Base-by-base conservation (phyloP, 1,140 invertebrate genomes). In the Drosophila suzukii region DNA sequence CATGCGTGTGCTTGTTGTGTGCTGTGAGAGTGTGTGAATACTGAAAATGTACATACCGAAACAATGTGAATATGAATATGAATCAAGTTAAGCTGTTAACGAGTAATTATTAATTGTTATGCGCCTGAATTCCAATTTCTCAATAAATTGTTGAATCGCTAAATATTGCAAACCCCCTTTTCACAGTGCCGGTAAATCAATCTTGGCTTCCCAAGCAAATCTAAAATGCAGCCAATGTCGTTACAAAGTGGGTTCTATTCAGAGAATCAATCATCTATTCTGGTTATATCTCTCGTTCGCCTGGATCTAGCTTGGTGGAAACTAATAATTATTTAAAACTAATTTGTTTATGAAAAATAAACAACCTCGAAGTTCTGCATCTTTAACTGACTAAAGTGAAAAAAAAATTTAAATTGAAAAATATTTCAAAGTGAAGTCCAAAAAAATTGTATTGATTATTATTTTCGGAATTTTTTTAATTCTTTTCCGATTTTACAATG, bases 21-120 rank as follows among this genome's bases (percentile, higher is more conserved):
- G 47, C 32, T 58, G 49, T 57, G 39, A 24, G 34, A 24, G 59
- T 74, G 50, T 56, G 50, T 39, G 50, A 24, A 34, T 67, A 62
- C 41, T 20, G 39, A 5, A 15, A 47, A 20, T 27, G 32, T 58
- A 58, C 15, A 47, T 20, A 44, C 39, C 27, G 5, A 17, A 8
- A 47, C 34, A 34, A 49, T 66, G 59, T 70, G 66, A 65, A 66
- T 46, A 66, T 41, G 30, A 44, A 65, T 46, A 72, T 54, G 49
- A 76, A 75, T 54, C 54, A 54, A 76, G 73, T 58, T 67, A 76
- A 76, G 73, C 47, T 59, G 72, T 74, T 62, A 50, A 63, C 51
- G 51, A 74, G 58, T 74, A 74, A 74, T 74, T 61, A 60, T 46
- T 55, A 62, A 62, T 73, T 74, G 57, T 74, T 74, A 70, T 70